Evolutionary conservation across 30 jellyfish, hydroid and myxozoan species (phyloP), one percentile per base, ranked within the genome.

Genomic region (Cassiopea andromeda): DNA sequence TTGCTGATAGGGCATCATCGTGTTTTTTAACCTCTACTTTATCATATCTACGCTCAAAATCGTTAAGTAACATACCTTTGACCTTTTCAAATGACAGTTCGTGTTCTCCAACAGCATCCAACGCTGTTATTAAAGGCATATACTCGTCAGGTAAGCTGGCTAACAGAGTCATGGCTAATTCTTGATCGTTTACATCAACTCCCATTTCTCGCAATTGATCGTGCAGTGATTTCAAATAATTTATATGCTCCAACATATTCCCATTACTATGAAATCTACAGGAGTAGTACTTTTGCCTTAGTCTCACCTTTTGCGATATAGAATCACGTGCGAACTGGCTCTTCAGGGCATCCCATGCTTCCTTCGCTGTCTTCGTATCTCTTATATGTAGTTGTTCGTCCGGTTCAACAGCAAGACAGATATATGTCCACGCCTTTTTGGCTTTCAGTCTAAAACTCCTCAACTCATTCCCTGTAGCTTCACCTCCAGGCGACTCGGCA

Each of bases 131-230:
- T 46, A 89, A 69, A 3, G 83, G 81, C 60, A 16, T 80, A 48
- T 44, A 88, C 17, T 79, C 92, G 17, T 88, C 96, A 46, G 92
- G 96, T 60, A 88, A 58, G 80, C 91, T 88, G 19, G 83, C 91
- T 27, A 83, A 58, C 69, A 58, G 77, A 15, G 89, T 80, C 89
- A 80, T 80, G 43, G 89, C 89, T 76, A 80, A 44, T 47, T 80
- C 89, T 61, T 80, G 75, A 54, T 80, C 89, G 46, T 61, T 50
- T 45, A 80, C 68, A 7, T 60, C 80, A 58, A 16, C 69, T 17
- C 89, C 89, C 80, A 80, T 58, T 60, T 80, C 89, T 27, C 76
- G 50, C 60, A 80, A 61, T 60, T 82, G 83, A 82, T 82, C 91
- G 73, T 82, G 83, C 74, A 82, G 60, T 13, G 91, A 82, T 66